Base-by-base conservation (phyloP, 2,888 invertebrate species). In the Altica lythri region DNA sequence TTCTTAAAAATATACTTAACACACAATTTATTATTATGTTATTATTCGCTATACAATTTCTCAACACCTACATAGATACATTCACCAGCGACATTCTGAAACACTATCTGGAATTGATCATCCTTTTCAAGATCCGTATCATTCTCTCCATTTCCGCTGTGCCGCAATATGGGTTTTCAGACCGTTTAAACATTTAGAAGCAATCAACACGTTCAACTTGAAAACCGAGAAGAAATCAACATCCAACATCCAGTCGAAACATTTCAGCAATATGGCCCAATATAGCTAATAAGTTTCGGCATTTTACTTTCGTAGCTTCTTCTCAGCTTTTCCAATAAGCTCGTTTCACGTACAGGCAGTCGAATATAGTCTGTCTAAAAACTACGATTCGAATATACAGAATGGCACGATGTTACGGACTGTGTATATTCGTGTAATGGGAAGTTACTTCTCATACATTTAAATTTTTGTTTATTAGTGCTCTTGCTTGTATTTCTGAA, bases 301-400 rank as follows among this genome's bases (percentile, higher is more conserved):
- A 13, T 44, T 42, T 27, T 40, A 22, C 42, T 29, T 35, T 48
- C 30, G 14, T 19, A 9, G 14, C 37, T 29, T 42, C 16, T 30
- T 27, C 19, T 44, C 32, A 25, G 19, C 27, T 38, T 53, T 27
- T 18, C 44, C 44, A 40, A 49, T 49, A 54, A 54, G 45, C 38
- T 45, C 29, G 37, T 42, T 45, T 44, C 45, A 19, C 27, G 38
- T 19, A 45, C 37, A 44, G 30, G 19, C n/a, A n/a, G n/a, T n/a
- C n/a, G n/a, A n/a, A n/a, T n/a, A n/a, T n/a, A n/a, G n/a, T n/a
- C n/a, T n/a, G n/a, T n/a, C n/a, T n/a, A n/a, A n/a, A n/a, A n/a
- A n/a, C n/a, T n/a, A n/a, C n/a, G n/a, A n/a, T n/a, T n/a, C n/a
- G n/a, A n/a, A n/a, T n/a, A n/a, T n/a, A n/a, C n/a, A n/a, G n/a